Evolutionary conservation across 2,888 invertebrate genomes (phyloP).

Genomic region (Dryomyza anilis): DNA sequence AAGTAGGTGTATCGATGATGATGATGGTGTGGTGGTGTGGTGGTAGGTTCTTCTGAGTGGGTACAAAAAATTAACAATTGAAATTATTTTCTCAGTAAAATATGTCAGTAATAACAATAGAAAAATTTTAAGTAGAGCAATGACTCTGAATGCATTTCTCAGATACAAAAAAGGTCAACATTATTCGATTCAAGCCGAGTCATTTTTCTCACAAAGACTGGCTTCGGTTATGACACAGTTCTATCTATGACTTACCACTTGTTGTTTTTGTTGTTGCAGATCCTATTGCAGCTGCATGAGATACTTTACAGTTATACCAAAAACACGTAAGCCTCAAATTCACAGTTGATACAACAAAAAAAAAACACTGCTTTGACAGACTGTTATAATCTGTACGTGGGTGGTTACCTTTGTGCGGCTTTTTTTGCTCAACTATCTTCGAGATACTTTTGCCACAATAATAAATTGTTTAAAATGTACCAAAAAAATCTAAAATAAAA

Average conservation of each 20-base stretch:
- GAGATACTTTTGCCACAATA: not conserved
- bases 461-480: not conserved
- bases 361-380: too few species aligned
- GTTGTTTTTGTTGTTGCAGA: constrained; percentile 9
- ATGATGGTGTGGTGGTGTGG: not conserved
- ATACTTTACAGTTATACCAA: too few species aligned
- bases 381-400: not conserved
- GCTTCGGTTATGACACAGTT: too few species aligned
- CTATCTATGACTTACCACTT: constrained; percentile 1
- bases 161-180: not conserved
- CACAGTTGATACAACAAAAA: too few species aligned
- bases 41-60: not conserved
- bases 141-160: too few species aligned
- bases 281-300: too few species aligned
- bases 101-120: not conserved
- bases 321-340: too few species aligned
- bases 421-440: not conserved
- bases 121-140: not conserved
- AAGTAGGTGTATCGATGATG: constrained; percentile 49
- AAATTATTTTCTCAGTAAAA: too few species aligned
- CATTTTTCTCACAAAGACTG: too few species aligned
- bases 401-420: not conserved
- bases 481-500: not conserved
- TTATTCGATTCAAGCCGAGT: not conserved
- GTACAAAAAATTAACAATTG: not conserved